Conservation (phyloP, 2,113 vertebrate genomes). For the Nycticorax nycticorax region DNA sequence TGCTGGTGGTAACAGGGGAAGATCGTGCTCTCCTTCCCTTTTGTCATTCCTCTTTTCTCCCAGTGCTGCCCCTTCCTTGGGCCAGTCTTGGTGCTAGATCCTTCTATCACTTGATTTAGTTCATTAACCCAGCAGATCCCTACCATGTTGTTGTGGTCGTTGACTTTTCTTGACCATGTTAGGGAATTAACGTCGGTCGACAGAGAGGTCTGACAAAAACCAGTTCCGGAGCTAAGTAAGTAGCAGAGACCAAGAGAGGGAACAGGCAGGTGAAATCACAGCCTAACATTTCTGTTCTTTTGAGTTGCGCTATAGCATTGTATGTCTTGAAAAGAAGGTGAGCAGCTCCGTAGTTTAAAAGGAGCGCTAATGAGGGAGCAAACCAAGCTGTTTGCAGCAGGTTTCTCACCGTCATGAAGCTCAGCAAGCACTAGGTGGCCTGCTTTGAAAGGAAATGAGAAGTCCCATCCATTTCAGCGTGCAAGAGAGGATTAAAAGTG, state of each 20-base stretch:
- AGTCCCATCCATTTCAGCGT: neutral
- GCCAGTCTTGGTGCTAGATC: neutral
- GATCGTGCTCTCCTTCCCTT: neutral
- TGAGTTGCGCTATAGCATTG: neutral
- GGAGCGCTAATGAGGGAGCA: neutral
- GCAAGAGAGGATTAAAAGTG: neutral
- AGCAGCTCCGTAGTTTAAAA: neutral
- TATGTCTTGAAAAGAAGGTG: neutral
- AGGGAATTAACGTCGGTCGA: neutral
- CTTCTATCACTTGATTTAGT: neutral
- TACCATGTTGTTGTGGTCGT: neutral
- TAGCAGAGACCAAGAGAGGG: neutral
- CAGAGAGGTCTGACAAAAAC: neutral
- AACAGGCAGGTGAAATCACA: neutral
- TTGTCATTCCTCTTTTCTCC: neutral
- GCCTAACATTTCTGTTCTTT: neutral
- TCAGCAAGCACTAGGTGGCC: conserved; percentile 45
- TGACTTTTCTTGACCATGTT: neutral
- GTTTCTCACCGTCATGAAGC: neutral
- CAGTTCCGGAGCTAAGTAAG: neutral
- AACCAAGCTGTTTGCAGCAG: neutral
- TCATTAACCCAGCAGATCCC: neutral
- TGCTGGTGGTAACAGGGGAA: neutral
- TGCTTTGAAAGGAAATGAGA: conserved; percentile 18
- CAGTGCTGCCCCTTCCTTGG: neutral